phyloP scores from a whole-genome alignment of 2,888 invertebrate species.

The Tetramorium bicarinatum region DNA sequence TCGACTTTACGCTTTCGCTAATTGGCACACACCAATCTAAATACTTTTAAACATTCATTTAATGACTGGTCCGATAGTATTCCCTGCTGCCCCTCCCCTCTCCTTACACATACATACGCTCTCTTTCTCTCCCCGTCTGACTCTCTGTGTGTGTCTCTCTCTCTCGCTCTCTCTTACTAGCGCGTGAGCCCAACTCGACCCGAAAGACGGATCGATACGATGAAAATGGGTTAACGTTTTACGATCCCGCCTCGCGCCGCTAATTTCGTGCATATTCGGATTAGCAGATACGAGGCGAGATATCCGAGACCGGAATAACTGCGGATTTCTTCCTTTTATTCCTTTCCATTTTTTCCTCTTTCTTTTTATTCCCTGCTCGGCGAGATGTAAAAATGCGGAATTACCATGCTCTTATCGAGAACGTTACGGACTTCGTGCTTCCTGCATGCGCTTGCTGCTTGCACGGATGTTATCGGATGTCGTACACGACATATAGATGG shows the following conservation, averaged over 20 bases:
- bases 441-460: conserved; percentile 36
- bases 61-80: conserved; percentile 68
- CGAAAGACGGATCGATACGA: conserved; percentile 62
- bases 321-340: conserved; percentile 42
- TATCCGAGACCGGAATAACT: conserved; percentile 50
- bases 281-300: conserved; percentile 53
- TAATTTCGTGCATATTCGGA: conserved; percentile 58
- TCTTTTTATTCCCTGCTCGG: conserved; percentile 14
- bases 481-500: conserved; percentile 42
- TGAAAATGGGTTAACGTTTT: conserved; percentile 64
- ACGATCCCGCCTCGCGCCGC: conserved; percentile 57
- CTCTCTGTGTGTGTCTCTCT: conserved; percentile 7
- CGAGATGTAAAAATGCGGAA: conserved; percentile 48
- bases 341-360: not conserved
- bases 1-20: conserved; percentile 66
- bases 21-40: conserved; percentile 71
- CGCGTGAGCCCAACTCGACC: conserved; percentile 35
- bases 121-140: conserved; percentile 12
- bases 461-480: conserved; percentile 53
- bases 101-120: not conserved
- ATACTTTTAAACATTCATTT: conserved; percentile 67
- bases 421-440: conserved; percentile 36
- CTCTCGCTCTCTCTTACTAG: conserved; percentile 30
- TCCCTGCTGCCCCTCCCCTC: conserved; percentile 12
- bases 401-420: conserved; percentile 45